Conservation (phyloP, 1,140 invertebrate genomes). For the Drosophila nigromelanica region DNA sequence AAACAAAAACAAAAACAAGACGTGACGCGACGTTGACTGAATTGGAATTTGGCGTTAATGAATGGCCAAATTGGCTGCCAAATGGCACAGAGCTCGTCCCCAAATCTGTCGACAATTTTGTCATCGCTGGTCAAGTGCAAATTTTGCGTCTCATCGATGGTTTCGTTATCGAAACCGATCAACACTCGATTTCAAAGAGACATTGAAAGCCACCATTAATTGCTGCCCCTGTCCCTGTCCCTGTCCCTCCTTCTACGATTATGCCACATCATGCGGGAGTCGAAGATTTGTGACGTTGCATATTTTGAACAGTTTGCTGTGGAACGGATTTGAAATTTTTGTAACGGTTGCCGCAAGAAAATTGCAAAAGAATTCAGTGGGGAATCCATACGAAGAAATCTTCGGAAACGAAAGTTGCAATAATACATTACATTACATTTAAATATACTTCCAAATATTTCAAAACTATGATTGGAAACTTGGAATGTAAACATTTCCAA, state of each 20-base stretch:
- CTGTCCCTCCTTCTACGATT: constrained; percentile 6
- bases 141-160: constrained; percentile 27
- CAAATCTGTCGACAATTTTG: constrained; percentile 38
- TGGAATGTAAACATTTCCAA: too few species aligned
- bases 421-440: neutral
- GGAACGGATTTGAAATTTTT: constrained; percentile 21
- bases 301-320: constrained; percentile 1
- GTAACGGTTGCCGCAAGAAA: constrained; percentile 20
- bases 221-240: neutral
- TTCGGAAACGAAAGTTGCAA: constrained; percentile 15
- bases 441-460: too few species aligned
- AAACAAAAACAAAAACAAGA: constrained; percentile 9
- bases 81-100: constrained; percentile 5
- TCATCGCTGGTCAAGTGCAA: constrained; percentile 39
- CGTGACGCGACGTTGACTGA: constrained; percentile 27
- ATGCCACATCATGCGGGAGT: constrained; percentile 40
- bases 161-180: constrained; percentile 46
- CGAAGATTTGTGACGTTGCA: constrained; percentile 36
- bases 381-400: neutral
- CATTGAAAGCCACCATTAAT: constrained; percentile 36
- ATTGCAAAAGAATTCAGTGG: constrained; percentile 18
- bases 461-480: neutral
- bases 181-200: constrained; percentile 55
- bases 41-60: constrained; percentile 49
- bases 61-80: constrained; percentile 44